phyloP scores from a whole-genome alignment of 2,113 vertebrate genomes.

The Leptosomus discolor region DNA sequence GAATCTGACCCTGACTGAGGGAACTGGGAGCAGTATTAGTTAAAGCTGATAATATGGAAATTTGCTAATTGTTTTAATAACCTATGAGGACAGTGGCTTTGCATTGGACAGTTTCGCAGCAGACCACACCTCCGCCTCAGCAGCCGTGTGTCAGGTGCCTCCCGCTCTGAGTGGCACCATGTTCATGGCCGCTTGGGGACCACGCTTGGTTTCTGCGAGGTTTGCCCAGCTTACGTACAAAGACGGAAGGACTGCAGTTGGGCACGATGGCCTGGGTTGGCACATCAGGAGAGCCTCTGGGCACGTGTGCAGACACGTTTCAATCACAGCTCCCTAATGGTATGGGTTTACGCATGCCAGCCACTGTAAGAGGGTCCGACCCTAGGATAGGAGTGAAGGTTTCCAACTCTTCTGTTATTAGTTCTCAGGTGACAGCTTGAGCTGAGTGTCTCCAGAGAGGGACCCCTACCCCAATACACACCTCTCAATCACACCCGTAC shows the following conservation, averaged over 20 bases:
- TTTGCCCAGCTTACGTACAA: background rate
- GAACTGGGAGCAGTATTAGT: background rate
- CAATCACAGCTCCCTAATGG: background rate
- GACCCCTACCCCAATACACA: background rate
- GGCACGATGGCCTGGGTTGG: background rate
- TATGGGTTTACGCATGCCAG: background rate
- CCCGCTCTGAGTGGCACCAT: background rate
- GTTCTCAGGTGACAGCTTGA: background rate
- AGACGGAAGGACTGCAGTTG: background rate
- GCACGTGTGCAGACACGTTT: background rate
- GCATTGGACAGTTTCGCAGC: background rate
- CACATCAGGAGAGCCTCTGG: background rate
- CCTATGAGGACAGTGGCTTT: background rate
- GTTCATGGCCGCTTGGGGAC: background rate
- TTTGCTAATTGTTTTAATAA: background rate
- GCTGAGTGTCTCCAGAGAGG: background rate
- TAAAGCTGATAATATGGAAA: background rate
- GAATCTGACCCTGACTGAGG: background rate
- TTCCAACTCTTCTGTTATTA: background rate
- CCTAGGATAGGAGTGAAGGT: background rate
- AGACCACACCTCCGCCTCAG: background rate
- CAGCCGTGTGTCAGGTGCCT: background rate
- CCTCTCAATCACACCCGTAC: background rate
- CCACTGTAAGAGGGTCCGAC: accelerated
- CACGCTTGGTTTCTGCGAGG: background rate